Evolutionary conservation across 2,797 vertebrate species (phyloP), one percentile per base, ranked within the genome.

Genomic region (Myotis findleyi): DNA sequence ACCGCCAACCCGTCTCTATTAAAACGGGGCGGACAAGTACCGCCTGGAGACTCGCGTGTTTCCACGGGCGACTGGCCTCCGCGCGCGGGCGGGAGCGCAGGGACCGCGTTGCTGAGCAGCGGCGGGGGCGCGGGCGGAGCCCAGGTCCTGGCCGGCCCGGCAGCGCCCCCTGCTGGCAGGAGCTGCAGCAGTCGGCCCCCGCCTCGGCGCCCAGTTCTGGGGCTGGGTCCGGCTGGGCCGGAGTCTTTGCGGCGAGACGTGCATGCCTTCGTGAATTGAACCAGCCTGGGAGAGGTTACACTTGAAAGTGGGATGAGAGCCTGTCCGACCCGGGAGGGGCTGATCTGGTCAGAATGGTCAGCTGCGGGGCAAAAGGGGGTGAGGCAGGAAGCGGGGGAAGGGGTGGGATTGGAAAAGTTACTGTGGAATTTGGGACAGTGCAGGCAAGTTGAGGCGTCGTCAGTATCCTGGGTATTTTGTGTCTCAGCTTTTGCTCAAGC

Each of bases 111-210:
- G 47, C 53, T 0, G 57, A 25, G 36, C 12, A 0, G n/a, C 27
- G 2, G 14, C 5, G 10, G 23, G 1, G 6, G 10, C 3, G 49
- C 25, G 2, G 51, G 36, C 27, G 4, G 38, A 44, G 89, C 33
- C 13, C 27, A 1, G 59, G n/a, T 23, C 27, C 38, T 59, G 3
- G 44, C 33, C 81, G 93, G 73, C 44, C 72, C 21, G 4, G 17
- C 64, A 82, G 90, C 90, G 77, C 81, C 94, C 88, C 82, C 96
- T 96, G 88, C 88, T 66, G 97, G 64, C 86, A 6, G 0, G 10
- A 81, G 27, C 27, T 12, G 27, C 33, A 25, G 81, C 12, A 1
- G 47, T 72, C 21, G 27, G 6, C 11, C 6, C 44, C 38, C 0
- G 59, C 55, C 9, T 44, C 0, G 1, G 13, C 1, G 36, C 10